Conservation (phyloP, 2,888 invertebrate genomes). For the Oasisia sp. region DNA sequence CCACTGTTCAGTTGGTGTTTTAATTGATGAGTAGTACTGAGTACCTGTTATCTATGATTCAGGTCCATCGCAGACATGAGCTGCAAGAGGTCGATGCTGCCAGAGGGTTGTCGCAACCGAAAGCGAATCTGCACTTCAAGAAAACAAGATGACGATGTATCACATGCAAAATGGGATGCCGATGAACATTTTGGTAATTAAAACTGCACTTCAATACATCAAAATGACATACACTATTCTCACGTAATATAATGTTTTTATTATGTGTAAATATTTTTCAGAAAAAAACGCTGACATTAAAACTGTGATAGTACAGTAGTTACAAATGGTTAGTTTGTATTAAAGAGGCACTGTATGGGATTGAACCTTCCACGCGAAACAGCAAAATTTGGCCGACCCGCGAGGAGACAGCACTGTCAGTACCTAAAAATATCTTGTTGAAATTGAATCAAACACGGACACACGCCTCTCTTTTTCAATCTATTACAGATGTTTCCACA, state of each 20-base stretch:
- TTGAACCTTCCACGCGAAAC: too few relatives aligned
- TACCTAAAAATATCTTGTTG: too few relatives aligned
- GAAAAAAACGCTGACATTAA: too few relatives aligned
- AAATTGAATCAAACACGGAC: too few relatives aligned
- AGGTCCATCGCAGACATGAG: slow-evolving; percentile 44
- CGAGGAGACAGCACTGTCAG: too few relatives aligned
- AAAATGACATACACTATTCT: not conserved
- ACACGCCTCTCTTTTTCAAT: too few relatives aligned
- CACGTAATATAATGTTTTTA: not conserved
- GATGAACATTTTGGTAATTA: slow-evolving; percentile 33
- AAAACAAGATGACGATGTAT: slow-evolving; percentile 22
- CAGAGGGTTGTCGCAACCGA: slow-evolving; percentile 50
- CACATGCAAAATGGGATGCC: slow-evolving; percentile 26
- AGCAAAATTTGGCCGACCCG: too few relatives aligned
- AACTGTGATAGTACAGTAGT: too few relatives aligned
- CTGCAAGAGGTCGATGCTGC: slow-evolving; percentile 50
- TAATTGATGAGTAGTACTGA: not conserved
- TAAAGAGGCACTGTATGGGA: too few relatives aligned
- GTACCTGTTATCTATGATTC: not conserved
- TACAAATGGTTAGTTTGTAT: too few relatives aligned
- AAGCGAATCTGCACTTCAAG: slow-evolving; percentile 43
- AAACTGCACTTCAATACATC: not conserved
- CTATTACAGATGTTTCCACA: too few relatives aligned
- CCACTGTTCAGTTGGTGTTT: not conserved
- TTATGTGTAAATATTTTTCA: not conserved